Percentiles rank a stretch among this genome's conserved stretches.
These are phyloP conservation scores for Drosophila demipolita DNA, from an alignment of 2,888 invertebrate species.

Conservation along the genomic window DNA sequence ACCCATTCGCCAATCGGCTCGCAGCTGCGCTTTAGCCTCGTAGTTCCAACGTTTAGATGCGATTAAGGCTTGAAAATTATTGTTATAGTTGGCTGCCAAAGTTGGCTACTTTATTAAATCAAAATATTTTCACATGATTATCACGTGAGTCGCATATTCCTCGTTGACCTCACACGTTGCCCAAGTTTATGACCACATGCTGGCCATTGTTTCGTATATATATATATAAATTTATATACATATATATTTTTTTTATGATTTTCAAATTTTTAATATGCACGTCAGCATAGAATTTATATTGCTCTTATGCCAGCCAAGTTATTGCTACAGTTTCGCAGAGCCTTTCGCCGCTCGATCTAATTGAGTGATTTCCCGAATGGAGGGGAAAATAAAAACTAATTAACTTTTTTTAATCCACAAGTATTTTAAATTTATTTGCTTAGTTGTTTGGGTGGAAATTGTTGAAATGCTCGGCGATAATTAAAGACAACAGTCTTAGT, in stretches of 20 bases:
- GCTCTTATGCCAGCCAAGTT: constrained; percentile 39
- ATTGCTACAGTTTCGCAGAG: constrained; percentile 54
- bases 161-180: constrained; percentile 62
- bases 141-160: constrained; percentile 69
- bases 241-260: neutral
- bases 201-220: constrained; percentile 42
- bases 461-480: constrained; percentile 77
- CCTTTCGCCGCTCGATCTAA: constrained; percentile 75
- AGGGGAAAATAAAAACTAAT: constrained; percentile 61
- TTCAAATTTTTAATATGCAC: constrained; percentile 38
- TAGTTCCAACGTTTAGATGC: constrained; percentile 67
- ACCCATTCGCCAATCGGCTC: constrained; percentile 30
- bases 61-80: constrained; percentile 78
- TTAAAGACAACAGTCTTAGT: constrained; percentile 60
- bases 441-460: constrained; percentile 58
- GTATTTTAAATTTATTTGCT: constrained; percentile 70
- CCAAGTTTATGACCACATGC: constrained; percentile 45
- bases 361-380: constrained; percentile 69
- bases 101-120: constrained; percentile 81
- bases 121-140: constrained; percentile 80
- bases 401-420: constrained; percentile 57
- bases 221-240: too few species aligned
- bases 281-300: constrained; percentile 26
- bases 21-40: constrained; percentile 51
- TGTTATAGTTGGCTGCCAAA: constrained; percentile 75